Conservation (phyloP, 1,140 invertebrate genomes). For the Sweltsa coloradensis region DNA sequence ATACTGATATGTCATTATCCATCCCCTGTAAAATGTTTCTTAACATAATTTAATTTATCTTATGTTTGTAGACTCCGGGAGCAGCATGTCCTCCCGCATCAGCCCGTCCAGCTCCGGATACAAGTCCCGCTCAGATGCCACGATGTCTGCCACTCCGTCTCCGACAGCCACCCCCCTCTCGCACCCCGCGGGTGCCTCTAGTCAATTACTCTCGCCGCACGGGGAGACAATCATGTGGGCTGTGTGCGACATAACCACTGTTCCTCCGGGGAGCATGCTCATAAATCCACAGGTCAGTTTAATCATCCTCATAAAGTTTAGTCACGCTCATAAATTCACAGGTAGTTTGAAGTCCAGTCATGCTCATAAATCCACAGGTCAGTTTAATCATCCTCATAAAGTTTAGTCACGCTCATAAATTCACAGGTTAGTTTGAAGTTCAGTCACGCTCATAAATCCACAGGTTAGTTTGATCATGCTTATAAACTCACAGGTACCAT, state of each 20-base stretch:
- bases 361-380: slow-evolving; percentile 75
- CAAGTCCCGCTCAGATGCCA: slow-evolving; percentile 57
- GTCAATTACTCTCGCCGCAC: slow-evolving; percentile 15
- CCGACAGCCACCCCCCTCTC: slow-evolving; percentile 36
- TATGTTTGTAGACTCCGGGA: slow-evolving; percentile 48
- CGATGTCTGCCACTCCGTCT: slow-evolving; percentile 44
- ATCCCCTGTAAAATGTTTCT: too few species aligned
- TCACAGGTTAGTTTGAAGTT: not conserved
- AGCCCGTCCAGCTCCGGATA: slow-evolving; percentile 74
- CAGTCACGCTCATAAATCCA: slow-evolving; percentile 67
- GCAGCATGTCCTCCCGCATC: slow-evolving; percentile 54
- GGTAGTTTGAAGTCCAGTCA: slow-evolving; percentile 13
- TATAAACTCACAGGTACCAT: slow-evolving; percentile 18
- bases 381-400: slow-evolving; percentile 29
- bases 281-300: slow-evolving; percentile 65
- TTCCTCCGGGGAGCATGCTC: slow-evolving; percentile 71
- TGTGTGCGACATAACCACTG: slow-evolving; percentile 65
- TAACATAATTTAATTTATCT: slow-evolving; percentile 1
- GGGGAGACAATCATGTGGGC: slow-evolving; percentile 60
- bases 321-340: not conserved
- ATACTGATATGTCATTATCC: too few species aligned
- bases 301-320: slow-evolving; percentile 27
- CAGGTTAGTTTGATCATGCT: slow-evolving; percentile 40
- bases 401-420: slow-evolving; percentile 14
- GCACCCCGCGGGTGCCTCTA: slow-evolving; percentile 20